phyloP scores from a whole-genome alignment of 2,888 invertebrate species.

The Pristionchus entomophagus region DNA sequence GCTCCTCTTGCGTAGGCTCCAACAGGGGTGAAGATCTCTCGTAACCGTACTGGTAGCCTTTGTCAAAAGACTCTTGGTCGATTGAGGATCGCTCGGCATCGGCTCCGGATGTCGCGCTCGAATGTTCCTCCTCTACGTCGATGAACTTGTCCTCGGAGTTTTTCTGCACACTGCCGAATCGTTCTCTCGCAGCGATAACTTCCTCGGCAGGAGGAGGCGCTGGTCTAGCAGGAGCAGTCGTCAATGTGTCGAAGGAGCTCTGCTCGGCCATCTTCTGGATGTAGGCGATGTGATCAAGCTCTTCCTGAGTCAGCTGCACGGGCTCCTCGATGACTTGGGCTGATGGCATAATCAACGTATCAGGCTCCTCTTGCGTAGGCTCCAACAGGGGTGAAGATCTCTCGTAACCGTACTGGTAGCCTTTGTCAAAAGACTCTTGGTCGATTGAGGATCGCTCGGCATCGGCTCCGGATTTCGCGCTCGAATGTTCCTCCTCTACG shows the following conservation, averaged over 20 bases:
- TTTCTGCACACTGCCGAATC: background rate
- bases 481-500: background rate
- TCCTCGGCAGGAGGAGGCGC: background rate
- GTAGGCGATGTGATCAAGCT: slow-evolving; percentile 16
- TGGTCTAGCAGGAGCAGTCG: background rate
- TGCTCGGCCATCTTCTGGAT: slow-evolving; percentile 30
- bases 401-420: background rate
- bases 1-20: background rate
- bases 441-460: background rate
- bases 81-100: background rate
- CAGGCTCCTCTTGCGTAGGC: background rate
- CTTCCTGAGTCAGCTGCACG: background rate
- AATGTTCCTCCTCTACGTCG: background rate
- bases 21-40: background rate
- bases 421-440: background rate
- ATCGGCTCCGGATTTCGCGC: slow-evolving; percentile 1
- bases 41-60: background rate
- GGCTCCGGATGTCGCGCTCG: background rate
- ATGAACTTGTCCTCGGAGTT: background rate
- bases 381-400: background rate
- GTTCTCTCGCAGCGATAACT: background rate
- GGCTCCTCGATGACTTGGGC: background rate
- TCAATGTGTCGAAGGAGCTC: background rate
- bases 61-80: background rate
- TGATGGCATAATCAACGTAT: background rate